Conservation (phyloP, 2,888 invertebrate species). For the Polyommatus icarus region DNA sequence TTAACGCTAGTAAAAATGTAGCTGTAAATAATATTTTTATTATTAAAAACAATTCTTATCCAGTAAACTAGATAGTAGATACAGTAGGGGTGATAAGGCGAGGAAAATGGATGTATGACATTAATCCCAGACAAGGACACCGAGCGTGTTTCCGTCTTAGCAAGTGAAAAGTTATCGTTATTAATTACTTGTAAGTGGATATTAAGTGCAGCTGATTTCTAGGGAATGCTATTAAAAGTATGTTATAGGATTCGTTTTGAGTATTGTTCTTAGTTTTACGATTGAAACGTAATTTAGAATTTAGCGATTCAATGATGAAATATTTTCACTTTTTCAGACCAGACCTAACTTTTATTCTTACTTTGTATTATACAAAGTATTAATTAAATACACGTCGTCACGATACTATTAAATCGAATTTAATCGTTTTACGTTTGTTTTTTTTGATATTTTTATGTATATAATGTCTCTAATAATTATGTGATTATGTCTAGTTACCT, state of each 20-base stretch:
- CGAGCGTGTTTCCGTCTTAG: slow-evolving; percentile 19
- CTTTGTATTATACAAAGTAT: no score
- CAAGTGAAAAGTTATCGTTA: slow-evolving; percentile 4
- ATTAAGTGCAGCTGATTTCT: neutral
- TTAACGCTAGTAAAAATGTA: neutral
- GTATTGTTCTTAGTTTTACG: neutral
- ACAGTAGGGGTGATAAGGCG: neutral
- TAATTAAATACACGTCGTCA: no score
- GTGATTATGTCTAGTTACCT: no score
- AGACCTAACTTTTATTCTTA: no score
- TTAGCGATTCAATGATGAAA: neutral
- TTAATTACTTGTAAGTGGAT: neutral
- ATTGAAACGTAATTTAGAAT: neutral
- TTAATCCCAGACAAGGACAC: slow-evolving; percentile 17
- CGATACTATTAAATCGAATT: no score
- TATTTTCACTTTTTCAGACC: no score
- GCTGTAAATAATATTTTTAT: neutral
- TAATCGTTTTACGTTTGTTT: no score
- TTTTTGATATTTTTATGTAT: no score
- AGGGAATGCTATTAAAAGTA: neutral
- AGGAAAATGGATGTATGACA: slow-evolving; percentile 17
- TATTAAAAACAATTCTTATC: neutral
- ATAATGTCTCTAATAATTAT: no score
- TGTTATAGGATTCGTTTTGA: no score
- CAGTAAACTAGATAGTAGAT: neutral